A percentile compares a stretch with the other conserved stretches of the same genome.
phyloP scores from a whole-genome alignment of 2,888 invertebrate species.

The Lepidonotus clava region DNA sequence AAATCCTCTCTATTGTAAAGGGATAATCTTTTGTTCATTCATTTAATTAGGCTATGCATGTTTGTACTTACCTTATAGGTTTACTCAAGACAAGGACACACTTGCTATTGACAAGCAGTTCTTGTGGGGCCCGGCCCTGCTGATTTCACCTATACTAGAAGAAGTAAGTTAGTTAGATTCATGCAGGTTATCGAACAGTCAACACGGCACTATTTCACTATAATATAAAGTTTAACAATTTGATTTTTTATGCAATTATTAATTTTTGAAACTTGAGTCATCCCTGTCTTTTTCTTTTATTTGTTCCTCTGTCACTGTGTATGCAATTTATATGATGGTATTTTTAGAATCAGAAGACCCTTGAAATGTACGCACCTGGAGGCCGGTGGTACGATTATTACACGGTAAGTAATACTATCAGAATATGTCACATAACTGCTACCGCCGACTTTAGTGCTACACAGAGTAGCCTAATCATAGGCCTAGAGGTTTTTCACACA shows the following conservation, averaged over 20 bases:
- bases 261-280: background rate
- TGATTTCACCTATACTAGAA: constrained; percentile 77
- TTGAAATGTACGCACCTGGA: constrained; percentile 68
- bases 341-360: constrained; percentile 19
- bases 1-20: too few species aligned
- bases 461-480: too few species aligned
- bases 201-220: too few species aligned
- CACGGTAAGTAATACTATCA: too few species aligned
- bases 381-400: constrained; percentile 75
- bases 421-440: too few species aligned
- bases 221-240: background rate
- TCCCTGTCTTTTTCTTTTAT: background rate
- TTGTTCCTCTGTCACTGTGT: too few species aligned
- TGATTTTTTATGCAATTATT: background rate
- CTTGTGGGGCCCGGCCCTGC: constrained; percentile 79
- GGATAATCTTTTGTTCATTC: too few species aligned
- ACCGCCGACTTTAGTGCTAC: too few species aligned
- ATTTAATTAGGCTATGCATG: too few species aligned
- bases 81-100: background rate
- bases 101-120: constrained; percentile 72
- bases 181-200: too few species aligned
- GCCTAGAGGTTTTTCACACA: too few species aligned
- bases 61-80: background rate
- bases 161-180: too few species aligned
- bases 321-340: background rate